Conservation (phyloP, 2,888 invertebrate species). For the Campoletis raptor region DNA sequence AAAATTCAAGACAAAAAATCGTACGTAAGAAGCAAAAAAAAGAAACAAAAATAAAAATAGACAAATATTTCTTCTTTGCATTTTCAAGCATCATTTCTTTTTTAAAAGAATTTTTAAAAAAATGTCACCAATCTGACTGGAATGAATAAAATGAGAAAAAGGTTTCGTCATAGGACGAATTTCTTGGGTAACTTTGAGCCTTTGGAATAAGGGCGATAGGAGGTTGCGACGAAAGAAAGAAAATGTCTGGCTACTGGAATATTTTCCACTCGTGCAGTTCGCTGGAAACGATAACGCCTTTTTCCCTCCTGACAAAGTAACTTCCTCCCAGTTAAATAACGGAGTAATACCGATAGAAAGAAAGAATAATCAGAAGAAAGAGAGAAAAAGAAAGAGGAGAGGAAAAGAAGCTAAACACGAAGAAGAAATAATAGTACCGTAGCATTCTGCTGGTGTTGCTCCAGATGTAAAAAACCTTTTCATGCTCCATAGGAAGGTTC, state of each 20-base stretch:
- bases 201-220: not conserved
- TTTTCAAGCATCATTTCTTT: too few species aligned
- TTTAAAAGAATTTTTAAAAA: too few species aligned
- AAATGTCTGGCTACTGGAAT: not conserved
- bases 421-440: constrained; percentile 60
- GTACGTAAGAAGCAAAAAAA: not conserved
- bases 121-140: too few species aligned
- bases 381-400: not conserved
- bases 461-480: constrained; percentile 9
- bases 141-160: too few species aligned
- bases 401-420: constrained; percentile 2
- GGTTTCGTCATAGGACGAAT: not conserved
- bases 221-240: not conserved
- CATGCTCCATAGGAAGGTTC: constrained; percentile 1
- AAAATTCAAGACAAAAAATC: not conserved
- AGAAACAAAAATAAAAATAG: not conserved
- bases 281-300: constrained; percentile 1
- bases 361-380: constrained; percentile 7
- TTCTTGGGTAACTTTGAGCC: not conserved
- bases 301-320: constrained; percentile 7
- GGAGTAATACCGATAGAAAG: constrained; percentile 25
- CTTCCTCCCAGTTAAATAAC: constrained; percentile 53
- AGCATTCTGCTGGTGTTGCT: constrained; percentile 40
- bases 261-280: not conserved
- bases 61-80: not conserved